Evolutionary conservation across 2,888 invertebrate genomes (phyloP).

Genomic region (Spialia ferax): DNA sequence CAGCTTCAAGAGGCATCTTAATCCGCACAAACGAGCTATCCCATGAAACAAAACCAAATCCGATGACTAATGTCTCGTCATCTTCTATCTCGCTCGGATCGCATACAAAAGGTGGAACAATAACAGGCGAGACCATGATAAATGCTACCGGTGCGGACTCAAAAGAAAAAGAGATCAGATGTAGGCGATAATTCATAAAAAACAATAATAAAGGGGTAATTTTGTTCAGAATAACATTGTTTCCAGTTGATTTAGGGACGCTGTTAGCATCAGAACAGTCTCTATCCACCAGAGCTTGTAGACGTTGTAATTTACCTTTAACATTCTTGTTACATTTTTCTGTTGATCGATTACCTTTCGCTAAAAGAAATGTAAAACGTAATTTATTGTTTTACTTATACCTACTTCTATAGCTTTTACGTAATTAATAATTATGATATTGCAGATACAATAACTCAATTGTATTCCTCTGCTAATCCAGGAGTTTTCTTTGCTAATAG

Average conservation of each 20-base stretch:
- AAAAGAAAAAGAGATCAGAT: constrained; percentile 74
- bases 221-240: constrained; percentile 65
- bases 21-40: constrained; percentile 65
- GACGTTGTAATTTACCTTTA: constrained; percentile 46
- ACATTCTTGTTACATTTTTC: constrained; percentile 11
- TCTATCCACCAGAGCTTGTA: constrained; percentile 43
- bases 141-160: constrained; percentile 71
- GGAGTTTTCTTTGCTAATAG: too few relatives aligned
- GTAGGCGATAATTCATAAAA: constrained; percentile 79
- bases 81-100: constrained; percentile 52
- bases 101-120: constrained; percentile 65
- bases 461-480: too few relatives aligned
- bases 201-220: constrained; percentile 74
- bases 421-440: too few relatives aligned
- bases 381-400: not conserved
- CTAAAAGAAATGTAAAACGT: not conserved
- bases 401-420: not conserved
- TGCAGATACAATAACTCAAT: too few relatives aligned
- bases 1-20: constrained; percentile 53
- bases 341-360: not conserved
- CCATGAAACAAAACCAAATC: constrained; percentile 70
- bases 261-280: constrained; percentile 30
- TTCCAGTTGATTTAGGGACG: constrained; percentile 63
- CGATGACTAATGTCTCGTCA: constrained; percentile 68
- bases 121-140: constrained; percentile 69